Evolutionary conservation across 2,888 invertebrate species (phyloP).

Genomic region (Oxyteleia sp.): DNA sequence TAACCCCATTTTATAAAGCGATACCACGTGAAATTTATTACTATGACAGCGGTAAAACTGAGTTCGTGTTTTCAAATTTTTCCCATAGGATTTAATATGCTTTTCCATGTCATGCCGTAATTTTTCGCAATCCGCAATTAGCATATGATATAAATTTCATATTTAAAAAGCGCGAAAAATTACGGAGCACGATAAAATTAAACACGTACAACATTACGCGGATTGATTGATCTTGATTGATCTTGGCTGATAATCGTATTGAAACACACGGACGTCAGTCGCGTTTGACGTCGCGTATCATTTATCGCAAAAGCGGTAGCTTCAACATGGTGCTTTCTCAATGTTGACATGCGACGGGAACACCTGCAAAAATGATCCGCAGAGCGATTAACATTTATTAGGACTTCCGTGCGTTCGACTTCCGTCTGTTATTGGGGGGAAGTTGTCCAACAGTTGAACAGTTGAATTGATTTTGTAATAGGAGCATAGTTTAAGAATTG

Average conservation of each 20-base stretch:
- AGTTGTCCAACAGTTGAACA: too few relatives aligned
- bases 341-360: constrained; percentile 50
- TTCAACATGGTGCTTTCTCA: constrained; percentile 46
- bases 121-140: constrained; percentile 48
- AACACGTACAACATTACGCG: constrained; percentile 35
- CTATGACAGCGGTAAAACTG: constrained; percentile 43
- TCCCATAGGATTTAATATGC: constrained; percentile 31
- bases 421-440: background rate
- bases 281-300: constrained; percentile 47
- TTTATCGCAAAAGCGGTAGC: constrained; percentile 64
- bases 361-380: constrained; percentile 32
- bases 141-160: constrained; percentile 48
- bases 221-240: constrained; percentile 62
- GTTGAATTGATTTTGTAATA: too few relatives aligned
- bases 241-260: constrained; percentile 52
- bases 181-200: constrained; percentile 23
- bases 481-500: too few relatives aligned
- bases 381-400: constrained; percentile 38
- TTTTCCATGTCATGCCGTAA: constrained; percentile 45
- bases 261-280: constrained; percentile 44
- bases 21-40: constrained; percentile 44
- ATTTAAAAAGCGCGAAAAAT: constrained; percentile 17
- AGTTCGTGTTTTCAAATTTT: constrained; percentile 29
- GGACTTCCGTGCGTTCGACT: constrained; percentile 36
- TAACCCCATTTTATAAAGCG: constrained; percentile 34